Evolutionary conservation across 2,888 invertebrate genomes (phyloP), one percentile per base, ranked within the genome.

Genomic region (Pemphredon lugubris): DNA sequence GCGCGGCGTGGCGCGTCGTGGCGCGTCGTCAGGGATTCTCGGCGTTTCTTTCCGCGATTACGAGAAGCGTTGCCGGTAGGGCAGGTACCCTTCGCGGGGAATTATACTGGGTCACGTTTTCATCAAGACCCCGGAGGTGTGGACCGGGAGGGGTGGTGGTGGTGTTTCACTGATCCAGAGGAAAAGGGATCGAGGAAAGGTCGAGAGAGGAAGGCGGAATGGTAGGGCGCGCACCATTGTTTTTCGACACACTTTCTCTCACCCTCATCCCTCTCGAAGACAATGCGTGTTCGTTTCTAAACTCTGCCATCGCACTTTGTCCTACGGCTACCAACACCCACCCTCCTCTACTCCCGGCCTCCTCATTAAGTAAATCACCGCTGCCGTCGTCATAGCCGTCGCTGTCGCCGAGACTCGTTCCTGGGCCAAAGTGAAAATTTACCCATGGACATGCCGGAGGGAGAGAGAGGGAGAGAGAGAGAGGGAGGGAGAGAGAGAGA

Each of bases 101-200:
- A 79, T 78, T 67, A 72, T 80, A 79, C 79, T 79, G 74, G 84
- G 81, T 85, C 83, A 84, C 83, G 77, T 86, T 86, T 86, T 86
- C 86, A 84, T 84, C 83, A 81, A 77, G 83, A 71, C 54, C 18
- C 59, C 57, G 59, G 61, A 42, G 58, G 54, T 54, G 48, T 51
- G 44, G 51, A 39, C 23, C 9, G 42, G 60, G 21, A 42, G 53
- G 34, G 34, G 20, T 30, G 21, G n/a, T 20, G 65, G 55, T 39
- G 59, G 59, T 57, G 48, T 44, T 44, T 21, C 44, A 23, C 23
- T 34, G 55, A 57, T 69, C 26, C 47, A 26, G 6, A 57, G 45
- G 51, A 51, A 55, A 44, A 21, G 39, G 32, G 45, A 6, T 18
- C 9, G 21, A 18, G 5, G 23, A 39, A 54, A 42, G 58, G 20